phyloP scores from a whole-genome alignment of 2,888 invertebrate genomes.

The Pogonocherus hispidulus region DNA sequence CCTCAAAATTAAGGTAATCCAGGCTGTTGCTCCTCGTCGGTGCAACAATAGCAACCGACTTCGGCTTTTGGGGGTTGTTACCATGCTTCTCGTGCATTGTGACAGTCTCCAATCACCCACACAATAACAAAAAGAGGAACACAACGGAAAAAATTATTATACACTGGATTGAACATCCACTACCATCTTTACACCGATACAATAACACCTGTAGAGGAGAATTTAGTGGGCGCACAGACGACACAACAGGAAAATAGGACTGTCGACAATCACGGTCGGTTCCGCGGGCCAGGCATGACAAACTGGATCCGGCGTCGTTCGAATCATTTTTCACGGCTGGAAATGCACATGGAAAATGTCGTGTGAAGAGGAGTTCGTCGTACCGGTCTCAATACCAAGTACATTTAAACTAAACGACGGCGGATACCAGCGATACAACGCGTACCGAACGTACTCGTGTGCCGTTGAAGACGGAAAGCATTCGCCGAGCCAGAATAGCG shows the following conservation, averaged over 20 bases:
- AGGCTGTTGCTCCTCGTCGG: conserved; percentile 86
- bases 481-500: conserved; percentile 39
- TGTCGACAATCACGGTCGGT: background rate
- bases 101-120: conserved; percentile 14
- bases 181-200: conserved; percentile 8
- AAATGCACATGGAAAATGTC: conserved; percentile 17
- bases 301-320: background rate
- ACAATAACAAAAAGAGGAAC: conserved; percentile 4
- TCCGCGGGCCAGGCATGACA: background rate
- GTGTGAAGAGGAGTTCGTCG: background rate
- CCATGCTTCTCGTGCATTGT: conserved; percentile 61
- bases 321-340: conserved; percentile 17
- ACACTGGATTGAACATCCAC: background rate
- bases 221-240: no score
- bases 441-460: conserved; percentile 18
- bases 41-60: conserved; percentile 78
- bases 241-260: background rate
- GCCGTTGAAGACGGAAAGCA: conserved; percentile 14
- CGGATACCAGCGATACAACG: background rate
- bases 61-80: conserved; percentile 61
- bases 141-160: background rate
- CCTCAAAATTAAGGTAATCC: conserved; percentile 92
- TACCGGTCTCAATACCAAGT: conserved; percentile 10
- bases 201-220: conserved; percentile 40
- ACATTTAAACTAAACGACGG: conserved; percentile 30